A percentile compares a stretch with the other conserved stretches of the same genome.
Evolutionary conservation across 2,888 invertebrate species (phyloP).

Genomic region (Psococerastis gibbosa): DNA sequence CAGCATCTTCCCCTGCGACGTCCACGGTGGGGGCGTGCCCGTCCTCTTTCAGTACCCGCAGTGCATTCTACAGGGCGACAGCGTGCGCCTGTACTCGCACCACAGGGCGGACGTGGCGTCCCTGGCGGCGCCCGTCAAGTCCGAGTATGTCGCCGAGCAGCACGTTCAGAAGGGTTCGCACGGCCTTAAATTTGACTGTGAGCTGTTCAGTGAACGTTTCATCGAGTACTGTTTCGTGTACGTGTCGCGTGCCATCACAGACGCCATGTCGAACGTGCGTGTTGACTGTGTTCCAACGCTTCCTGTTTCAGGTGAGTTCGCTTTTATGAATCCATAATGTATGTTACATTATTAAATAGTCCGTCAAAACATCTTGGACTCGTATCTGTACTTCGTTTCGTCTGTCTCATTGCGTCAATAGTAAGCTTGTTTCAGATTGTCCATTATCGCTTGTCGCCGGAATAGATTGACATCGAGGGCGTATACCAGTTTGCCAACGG

Average conservation of each 20-base stretch:
- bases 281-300: slow-evolving; percentile 71
- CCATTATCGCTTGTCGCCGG: no score
- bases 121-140: slow-evolving; percentile 40
- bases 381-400: no score
- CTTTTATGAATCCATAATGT: no score
- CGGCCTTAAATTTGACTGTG: slow-evolving; percentile 58
- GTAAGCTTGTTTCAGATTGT: no score
- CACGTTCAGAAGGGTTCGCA: slow-evolving; percentile 47
- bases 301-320: slow-evolving; percentile 49
- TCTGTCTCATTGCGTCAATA: no score
- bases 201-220: slow-evolving; percentile 61
- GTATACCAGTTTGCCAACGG: no score
- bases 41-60: slow-evolving; percentile 71
- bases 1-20: slow-evolving; percentile 67
- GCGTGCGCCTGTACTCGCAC: slow-evolving; percentile 61
- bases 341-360: no score
- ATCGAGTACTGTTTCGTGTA: slow-evolving; percentile 80
- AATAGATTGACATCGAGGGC: no score
- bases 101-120: slow-evolving; percentile 49
- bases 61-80: slow-evolving; percentile 52
- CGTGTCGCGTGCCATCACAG: slow-evolving; percentile 66
- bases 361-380: no score
- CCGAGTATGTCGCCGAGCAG: slow-evolving; percentile 45
- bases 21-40: slow-evolving; percentile 44
- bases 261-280: slow-evolving; percentile 66